Evolutionary conservation across 2,113 vertebrate species (phyloP).

Genomic region (Bucco capensis): DNA sequence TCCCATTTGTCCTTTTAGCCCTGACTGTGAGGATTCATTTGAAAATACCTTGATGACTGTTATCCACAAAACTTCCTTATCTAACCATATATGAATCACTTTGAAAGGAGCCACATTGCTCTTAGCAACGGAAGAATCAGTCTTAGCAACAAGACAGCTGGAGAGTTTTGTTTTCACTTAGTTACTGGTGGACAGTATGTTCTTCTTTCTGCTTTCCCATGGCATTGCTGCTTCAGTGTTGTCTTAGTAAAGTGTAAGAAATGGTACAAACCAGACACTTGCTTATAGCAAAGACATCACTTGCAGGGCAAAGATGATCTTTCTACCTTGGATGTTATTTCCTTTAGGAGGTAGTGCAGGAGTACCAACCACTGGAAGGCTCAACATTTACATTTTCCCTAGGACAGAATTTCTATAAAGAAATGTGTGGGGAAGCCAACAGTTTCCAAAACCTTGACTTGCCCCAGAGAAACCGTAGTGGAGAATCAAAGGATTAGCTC

Average conservation of each 20-base stretch:
- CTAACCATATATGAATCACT: slow-evolving; percentile 48
- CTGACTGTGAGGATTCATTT: neutral
- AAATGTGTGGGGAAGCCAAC: neutral
- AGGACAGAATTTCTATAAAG: neutral
- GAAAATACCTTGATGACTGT: slow-evolving; percentile 19
- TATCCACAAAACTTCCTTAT: slow-evolving; percentile 18
- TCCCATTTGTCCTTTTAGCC: neutral
- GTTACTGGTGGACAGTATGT: slow-evolving; percentile 26
- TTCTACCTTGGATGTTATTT: neutral
- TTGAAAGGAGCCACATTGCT: slow-evolving; percentile 33
- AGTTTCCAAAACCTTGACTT: neutral
- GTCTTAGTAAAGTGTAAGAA: neutral
- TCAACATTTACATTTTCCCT: neutral
- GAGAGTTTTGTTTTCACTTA: slow-evolving; percentile 35
- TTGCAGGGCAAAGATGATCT: neutral
- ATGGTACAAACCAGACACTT: neutral
- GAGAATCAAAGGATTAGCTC: neutral
- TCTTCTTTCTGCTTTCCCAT: slow-evolving; percentile 24
- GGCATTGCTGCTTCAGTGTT: neutral
- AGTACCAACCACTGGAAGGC: neutral
- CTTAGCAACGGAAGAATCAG: slow-evolving; percentile 52
- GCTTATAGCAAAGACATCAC: neutral
- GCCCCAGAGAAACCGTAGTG: neutral
- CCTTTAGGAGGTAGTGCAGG: neutral
- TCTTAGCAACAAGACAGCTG: slow-evolving; percentile 56